These are phyloP conservation scores for Dermatemys mawii DNA, from an alignment of 2,113 vertebrate genomes.

Conservation along the genomic window DNA sequence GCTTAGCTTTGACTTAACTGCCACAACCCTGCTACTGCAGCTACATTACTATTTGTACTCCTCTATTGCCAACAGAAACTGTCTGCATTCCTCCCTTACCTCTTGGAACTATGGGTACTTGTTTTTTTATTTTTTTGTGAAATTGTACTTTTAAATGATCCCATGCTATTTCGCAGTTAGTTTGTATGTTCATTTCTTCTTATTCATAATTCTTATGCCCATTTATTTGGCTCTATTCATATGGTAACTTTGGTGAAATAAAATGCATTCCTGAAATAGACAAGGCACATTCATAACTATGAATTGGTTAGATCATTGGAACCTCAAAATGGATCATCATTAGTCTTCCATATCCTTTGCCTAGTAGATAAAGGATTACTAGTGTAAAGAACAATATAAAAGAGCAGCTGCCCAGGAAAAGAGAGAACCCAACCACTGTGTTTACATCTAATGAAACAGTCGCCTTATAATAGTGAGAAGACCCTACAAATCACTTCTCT, in stretches of 20 bases:
- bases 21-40: neutral
- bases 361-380: neutral
- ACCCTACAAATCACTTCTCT: neutral
- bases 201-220: accelerated
- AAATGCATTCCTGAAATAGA: neutral
- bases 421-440: neutral
- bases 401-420: neutral
- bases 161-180: neutral
- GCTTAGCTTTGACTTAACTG: neutral
- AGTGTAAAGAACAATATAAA: neutral
- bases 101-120: neutral
- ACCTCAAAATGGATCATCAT: neutral
- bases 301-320: accelerated
- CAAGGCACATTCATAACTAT: neutral
- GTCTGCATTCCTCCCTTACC: accelerated
- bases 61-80: neutral
- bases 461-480: neutral
- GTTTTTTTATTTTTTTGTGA: no score
- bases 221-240: neutral
- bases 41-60: neutral
- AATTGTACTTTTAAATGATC: neutral
- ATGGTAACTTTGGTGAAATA: neutral
- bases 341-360: neutral
- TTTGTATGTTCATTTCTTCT: neutral
- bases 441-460: neutral